Conservation (phyloP, 2,797 vertebrate genomes). For the Threskiornis aethiopicus region DNA sequence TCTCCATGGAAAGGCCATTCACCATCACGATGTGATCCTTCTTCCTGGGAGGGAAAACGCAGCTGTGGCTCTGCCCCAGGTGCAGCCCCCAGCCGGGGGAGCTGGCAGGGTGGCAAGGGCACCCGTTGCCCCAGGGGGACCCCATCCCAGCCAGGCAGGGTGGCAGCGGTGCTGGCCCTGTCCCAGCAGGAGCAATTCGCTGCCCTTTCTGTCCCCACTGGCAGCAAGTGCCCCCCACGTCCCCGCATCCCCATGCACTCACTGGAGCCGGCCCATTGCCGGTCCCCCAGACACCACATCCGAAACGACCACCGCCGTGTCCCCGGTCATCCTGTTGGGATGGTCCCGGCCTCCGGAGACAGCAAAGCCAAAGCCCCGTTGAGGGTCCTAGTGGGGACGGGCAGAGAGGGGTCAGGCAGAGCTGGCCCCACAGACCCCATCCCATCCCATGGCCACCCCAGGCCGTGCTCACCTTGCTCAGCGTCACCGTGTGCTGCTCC, state of each 20-base stretch:
- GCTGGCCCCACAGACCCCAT: rapidly evolving
- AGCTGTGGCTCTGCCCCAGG: not conserved
- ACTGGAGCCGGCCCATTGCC: conserved; percentile 88
- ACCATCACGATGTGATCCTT: conserved; percentile 96
- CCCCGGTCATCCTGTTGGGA: conserved; percentile 72
- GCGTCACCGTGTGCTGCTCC: conserved; percentile 92
- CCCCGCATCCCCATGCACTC: conserved; percentile 26
- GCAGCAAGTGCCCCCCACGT: rapidly evolving
- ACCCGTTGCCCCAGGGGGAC: not conserved
- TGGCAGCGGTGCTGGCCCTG: not conserved
- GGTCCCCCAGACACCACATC: conserved; percentile 91
- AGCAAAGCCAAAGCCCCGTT: conserved; percentile 92
- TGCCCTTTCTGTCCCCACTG: not conserved
- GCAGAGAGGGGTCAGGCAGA: not conserved
- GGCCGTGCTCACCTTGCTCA: conserved; percentile 81
- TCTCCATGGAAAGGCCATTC: conserved; percentile 92
- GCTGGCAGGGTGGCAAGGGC: not conserved
- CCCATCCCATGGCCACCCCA: rapidly evolving
- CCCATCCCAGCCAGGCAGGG: not conserved
- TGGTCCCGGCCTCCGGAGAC: conserved; percentile 88
- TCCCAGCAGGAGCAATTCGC: not conserved
- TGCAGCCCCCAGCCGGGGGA: conserved; percentile 54
- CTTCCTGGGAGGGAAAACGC: conserved; percentile 69
- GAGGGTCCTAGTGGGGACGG: conserved; percentile 79
- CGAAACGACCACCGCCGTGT: conserved; percentile 84